phyloP scores from a whole-genome alignment of 2,113 vertebrate species.

The Hemichromis elongatus region DNA sequence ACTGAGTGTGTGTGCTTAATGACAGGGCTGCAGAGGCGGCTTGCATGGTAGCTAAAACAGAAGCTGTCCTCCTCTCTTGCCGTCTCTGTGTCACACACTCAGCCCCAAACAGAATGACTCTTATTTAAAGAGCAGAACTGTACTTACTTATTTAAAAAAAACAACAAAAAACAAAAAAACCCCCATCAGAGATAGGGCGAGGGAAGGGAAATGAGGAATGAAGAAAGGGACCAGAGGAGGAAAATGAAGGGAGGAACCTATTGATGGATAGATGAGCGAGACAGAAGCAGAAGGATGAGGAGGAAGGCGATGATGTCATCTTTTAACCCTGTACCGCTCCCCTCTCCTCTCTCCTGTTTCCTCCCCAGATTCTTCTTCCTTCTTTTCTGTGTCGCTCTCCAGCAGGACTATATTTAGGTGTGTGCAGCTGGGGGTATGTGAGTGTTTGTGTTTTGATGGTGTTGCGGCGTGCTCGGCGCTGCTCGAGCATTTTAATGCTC shows the following conservation, averaged over 20 bases:
- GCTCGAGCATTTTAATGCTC: constrained; percentile 15
- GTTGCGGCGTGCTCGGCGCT: not conserved
- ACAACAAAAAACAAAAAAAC: no score
- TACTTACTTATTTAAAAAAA: constrained; percentile 34
- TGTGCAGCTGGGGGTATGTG: constrained; percentile 47
- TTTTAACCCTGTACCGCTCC: constrained; percentile 52
- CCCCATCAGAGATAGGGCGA: constrained; percentile 29
- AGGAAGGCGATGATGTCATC: constrained; percentile 65
- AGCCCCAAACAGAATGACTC: constrained; percentile 52
- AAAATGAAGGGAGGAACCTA: constrained; percentile 32
- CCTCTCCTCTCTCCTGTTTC: constrained; percentile 26
- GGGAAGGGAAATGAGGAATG: not conserved
- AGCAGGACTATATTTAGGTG: constrained; percentile 62
- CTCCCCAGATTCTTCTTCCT: constrained; percentile 23
- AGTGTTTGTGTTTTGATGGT: constrained; percentile 35
- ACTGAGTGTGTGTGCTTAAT: constrained; percentile 22
- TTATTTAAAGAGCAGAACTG: constrained; percentile 58
- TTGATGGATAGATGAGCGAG: constrained; percentile 35
- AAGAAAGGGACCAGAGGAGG: not conserved
- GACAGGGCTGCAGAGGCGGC: constrained; percentile 58
- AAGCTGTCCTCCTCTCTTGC: constrained; percentile 33
- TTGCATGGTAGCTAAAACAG: constrained; percentile 47
- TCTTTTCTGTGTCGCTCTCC: constrained; percentile 19
- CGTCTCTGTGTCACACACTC: constrained; percentile 26
- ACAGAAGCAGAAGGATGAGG: constrained; percentile 9